These are phyloP conservation scores for Athrips mouffetella DNA, from an alignment of 2,888 invertebrate species.

Conservation along the genomic window DNA sequence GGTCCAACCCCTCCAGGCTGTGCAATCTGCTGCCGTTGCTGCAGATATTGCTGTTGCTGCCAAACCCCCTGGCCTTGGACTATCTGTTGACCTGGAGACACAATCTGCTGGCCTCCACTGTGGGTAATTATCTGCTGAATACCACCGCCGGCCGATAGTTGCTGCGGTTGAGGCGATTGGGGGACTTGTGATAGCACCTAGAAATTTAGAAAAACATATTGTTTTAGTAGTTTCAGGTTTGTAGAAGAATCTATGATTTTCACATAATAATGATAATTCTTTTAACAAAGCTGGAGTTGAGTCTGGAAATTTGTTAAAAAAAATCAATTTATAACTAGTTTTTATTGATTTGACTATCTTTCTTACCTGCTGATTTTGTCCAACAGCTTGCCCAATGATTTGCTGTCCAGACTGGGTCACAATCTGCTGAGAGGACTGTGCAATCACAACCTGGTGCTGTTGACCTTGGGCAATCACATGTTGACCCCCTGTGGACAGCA, in stretches of 20 bases:
- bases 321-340: too few relatives aligned
- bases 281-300: too few relatives aligned
- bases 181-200: constrained; percentile 61
- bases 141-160: constrained; percentile 54
- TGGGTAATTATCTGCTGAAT: constrained; percentile 74
- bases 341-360: too few relatives aligned
- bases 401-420: constrained; percentile 70
- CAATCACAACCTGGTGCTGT: constrained; percentile 71
- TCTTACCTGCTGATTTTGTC: constrained; percentile 52
- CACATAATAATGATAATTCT: too few relatives aligned
- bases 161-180: constrained; percentile 61
- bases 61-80: constrained; percentile 70
- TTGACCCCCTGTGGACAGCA: constrained; percentile 69
- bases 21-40: constrained; percentile 71
- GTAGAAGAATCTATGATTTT: too few relatives aligned
- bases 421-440: constrained; percentile 71
- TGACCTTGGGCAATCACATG: constrained; percentile 71
- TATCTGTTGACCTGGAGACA: constrained; percentile 66
- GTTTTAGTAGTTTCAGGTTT: too few relatives aligned
- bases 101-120: constrained; percentile 69
- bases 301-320: too few relatives aligned
- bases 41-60: constrained; percentile 73
- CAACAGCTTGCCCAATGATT: constrained; percentile 62
- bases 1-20: constrained; percentile 74
- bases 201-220: too few relatives aligned